Evolutionary conservation across 2,113 vertebrate species (phyloP).

Genomic region (Chlorodrepanis virens): DNA sequence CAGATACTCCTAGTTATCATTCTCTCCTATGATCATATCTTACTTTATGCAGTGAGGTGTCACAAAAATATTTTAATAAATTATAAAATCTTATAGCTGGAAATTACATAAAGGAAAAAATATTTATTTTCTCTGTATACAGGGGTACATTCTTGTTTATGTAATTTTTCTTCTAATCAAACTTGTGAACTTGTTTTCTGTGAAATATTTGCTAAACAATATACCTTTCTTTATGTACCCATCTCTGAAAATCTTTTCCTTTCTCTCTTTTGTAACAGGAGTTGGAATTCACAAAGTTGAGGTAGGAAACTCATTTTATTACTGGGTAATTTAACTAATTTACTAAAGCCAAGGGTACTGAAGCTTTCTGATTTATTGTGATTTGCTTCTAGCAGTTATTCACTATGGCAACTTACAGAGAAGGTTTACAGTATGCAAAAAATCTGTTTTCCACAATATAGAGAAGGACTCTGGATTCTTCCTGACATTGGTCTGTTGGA

Average conservation of each 20-base stretch:
- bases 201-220: background rate
- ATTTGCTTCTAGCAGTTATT: background rate
- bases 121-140: background rate
- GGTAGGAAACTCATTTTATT: slow-evolving; percentile 47
- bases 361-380: background rate
- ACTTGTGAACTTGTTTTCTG: background rate
- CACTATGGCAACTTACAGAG: background rate
- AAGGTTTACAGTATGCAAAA: background rate
- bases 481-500: background rate
- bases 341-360: background rate
- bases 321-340: background rate
- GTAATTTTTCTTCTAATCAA: background rate
- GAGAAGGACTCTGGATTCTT: background rate
- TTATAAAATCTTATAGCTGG: background rate
- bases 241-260: background rate
- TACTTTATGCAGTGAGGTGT: background rate
- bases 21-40: background rate
- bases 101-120: background rate
- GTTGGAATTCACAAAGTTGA: slow-evolving; percentile 53
- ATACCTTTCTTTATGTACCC: background rate
- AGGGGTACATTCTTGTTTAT: rapidly evolving
- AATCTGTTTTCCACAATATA: background rate
- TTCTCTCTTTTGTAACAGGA: slow-evolving; percentile 40
- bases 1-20: background rate
- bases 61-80: background rate